Base-by-base conservation (phyloP, 2,888 invertebrate species). In the Rhamnusium bicolor region DNA sequence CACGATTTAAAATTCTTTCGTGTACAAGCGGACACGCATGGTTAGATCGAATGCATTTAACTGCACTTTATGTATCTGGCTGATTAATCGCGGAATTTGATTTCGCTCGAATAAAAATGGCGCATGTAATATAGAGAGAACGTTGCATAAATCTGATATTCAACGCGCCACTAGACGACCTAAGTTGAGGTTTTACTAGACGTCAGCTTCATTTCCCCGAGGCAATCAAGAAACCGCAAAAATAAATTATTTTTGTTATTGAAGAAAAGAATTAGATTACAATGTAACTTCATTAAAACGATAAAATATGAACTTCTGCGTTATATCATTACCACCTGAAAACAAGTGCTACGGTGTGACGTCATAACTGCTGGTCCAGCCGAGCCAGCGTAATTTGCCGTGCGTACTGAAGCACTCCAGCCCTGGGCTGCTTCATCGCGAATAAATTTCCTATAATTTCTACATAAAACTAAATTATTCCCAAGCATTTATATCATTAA, bases 1-100 rank as follows among this genome's bases (percentile, higher is more conserved):
- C 71, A 71, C 71, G 66, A 66, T 66, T 71, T 47, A 60, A 66
- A 71, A 66, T 65, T 51, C 27, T 60, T 24, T 51, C 60, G 60
- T 65, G 40, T 60, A 60, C 32, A n/a, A 21, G 16, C 67, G 53
- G 71, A 71, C 53, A 66, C 60, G 71, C 71, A 53, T 60, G 60
- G 71, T 12, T 66, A 71, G 18, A 27, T 60, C 32, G 60, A 71
- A 66, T 62, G 66, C 67, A 67, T 51, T 56, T 67, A 67, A 67
- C 67, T 67, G 67, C 67, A 32, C 67, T 67, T 67, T 46, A 46
- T 66, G 21, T 21, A 54, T 51, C 51, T 47, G 21, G 62, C 19
- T 47, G 21, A 47, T 62, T 62, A 62, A 62, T 49, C 21, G 46
- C 40, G 5, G n/a, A 40, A 40, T 40, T 40, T 40, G 40, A 40